A percentile compares a stretch with the other conserved stretches of the same genome.
phyloP scores from a whole-genome alignment of 2,888 invertebrate genomes.

The Micoletzkya japonica region DNA sequence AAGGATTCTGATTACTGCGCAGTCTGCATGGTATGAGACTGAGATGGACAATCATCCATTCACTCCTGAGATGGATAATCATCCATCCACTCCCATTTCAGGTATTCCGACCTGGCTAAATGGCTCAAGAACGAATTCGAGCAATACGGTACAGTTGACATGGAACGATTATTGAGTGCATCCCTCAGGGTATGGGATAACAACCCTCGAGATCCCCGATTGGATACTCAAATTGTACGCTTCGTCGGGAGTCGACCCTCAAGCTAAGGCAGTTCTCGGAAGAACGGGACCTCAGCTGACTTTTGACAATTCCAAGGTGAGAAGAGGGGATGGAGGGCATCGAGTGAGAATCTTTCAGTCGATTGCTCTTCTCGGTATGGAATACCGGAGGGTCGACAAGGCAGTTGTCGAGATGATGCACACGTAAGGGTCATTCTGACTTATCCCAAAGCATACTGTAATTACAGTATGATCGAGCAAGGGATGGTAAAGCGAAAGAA shows the following conservation, averaged over 20 bases:
- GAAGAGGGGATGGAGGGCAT: neutral
- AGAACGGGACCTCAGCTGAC: constrained; percentile 50
- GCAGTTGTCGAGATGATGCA: constrained; percentile 26
- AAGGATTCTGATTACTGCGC: constrained; percentile 65
- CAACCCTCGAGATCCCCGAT: constrained; percentile 65
- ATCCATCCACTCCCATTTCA: neutral
- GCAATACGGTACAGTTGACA: constrained; percentile 63
- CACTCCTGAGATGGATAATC: neutral
- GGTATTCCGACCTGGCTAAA: constrained; percentile 64
- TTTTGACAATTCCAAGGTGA: constrained; percentile 63
- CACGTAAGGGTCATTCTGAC: neutral
- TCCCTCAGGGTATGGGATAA: constrained; percentile 63
- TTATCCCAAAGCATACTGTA: no score
- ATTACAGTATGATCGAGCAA: constrained; percentile 65
- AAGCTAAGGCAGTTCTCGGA: constrained; percentile 62
- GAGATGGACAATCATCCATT: neutral
- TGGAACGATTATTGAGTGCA: neutral
- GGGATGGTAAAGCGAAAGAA: constrained; percentile 65
- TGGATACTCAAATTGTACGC: constrained; percentile 64
- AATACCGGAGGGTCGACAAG: constrained; percentile 8
- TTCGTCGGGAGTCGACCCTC: constrained; percentile 65
- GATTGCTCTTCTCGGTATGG: constrained; percentile 18
- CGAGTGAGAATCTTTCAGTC: neutral
- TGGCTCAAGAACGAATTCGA: constrained; percentile 66
- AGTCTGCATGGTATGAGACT: constrained; percentile 65